Evolutionary conservation across 2,888 invertebrate species (phyloP).

Genomic region (Venusia cambrica): DNA sequence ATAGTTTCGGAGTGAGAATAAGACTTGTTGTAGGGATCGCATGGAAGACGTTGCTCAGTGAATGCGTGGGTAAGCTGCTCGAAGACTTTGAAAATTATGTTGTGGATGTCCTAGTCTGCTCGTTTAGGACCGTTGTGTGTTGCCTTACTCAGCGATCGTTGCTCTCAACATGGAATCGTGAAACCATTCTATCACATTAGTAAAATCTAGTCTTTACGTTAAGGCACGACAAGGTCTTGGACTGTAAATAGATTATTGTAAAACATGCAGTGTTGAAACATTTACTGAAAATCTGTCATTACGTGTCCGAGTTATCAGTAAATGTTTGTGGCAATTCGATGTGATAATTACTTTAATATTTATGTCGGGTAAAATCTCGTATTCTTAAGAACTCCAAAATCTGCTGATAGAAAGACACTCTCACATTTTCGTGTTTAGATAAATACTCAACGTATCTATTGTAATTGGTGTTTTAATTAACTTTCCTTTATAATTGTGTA

Average conservation of each 20-base stretch:
- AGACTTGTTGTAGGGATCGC: constrained; percentile 12
- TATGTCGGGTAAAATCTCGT: constrained; percentile 67
- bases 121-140: constrained; percentile 41
- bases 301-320: constrained; percentile 47
- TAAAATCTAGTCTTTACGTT: constrained; percentile 80
- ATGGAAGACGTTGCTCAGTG: constrained; percentile 36
- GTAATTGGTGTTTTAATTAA: constrained; percentile 62
- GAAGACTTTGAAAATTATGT: constrained; percentile 49
- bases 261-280: constrained; percentile 60
- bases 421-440: constrained; percentile 46
- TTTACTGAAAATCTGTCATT: constrained; percentile 52
- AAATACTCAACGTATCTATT: constrained; percentile 31
- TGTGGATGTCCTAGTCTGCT: constrained; percentile 38
- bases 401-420: constrained; percentile 59
- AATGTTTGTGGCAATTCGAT: constrained; percentile 65
- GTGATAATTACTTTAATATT: constrained; percentile 66
- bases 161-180: constrained; percentile 41
- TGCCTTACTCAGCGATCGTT: constrained; percentile 47
- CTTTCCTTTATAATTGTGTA: constrained; percentile 9
- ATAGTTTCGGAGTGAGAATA: constrained; percentile 17
- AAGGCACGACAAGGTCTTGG: constrained; percentile 69
- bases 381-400: constrained; percentile 45
- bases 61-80: constrained; percentile 39
- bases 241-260: constrained; percentile 70
- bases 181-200: constrained; percentile 58